phyloP scores from a whole-genome alignment of 2,888 invertebrate genomes.

The Diachrysia chrysitis region DNA sequence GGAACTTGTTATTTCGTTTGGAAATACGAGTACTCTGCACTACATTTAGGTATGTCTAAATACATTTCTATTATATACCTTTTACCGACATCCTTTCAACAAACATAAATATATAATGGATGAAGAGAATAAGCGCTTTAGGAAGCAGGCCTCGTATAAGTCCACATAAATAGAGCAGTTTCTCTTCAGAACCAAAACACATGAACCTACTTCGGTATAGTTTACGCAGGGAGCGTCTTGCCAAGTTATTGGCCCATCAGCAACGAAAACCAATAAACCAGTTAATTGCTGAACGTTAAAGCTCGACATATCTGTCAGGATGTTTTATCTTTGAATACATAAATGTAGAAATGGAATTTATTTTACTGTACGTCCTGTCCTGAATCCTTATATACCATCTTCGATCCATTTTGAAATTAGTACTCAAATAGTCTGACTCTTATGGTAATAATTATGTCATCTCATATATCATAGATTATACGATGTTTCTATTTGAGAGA shows the following conservation, averaged over 20 bases:
- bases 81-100: constrained; percentile 3
- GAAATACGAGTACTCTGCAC: too few species aligned
- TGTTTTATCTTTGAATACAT: constrained; percentile 29
- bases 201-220: constrained; percentile 24
- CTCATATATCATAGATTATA: too few species aligned
- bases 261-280: constrained; percentile 42
- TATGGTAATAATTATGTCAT: too few species aligned
- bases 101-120: neutral
- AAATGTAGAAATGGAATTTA: neutral
- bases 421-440: neutral
- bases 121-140: neutral
- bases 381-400: neutral
- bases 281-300: constrained; percentile 45
- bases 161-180: constrained; percentile 5
- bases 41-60: neutral
- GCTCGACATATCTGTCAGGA: constrained; percentile 26
- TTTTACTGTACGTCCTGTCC: neutral
- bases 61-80: neutral
- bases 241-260: constrained; percentile 40
- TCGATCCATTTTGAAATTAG: neutral
- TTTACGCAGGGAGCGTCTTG: constrained; percentile 25
- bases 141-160: neutral
- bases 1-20: too few species aligned
- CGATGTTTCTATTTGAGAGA: too few species aligned
- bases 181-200: constrained; percentile 41